Evolutionary conservation across 2,113 vertebrate genomes (phyloP), one percentile per base, ranked within the genome.

Genomic region (Vicugna pacos): DNA sequence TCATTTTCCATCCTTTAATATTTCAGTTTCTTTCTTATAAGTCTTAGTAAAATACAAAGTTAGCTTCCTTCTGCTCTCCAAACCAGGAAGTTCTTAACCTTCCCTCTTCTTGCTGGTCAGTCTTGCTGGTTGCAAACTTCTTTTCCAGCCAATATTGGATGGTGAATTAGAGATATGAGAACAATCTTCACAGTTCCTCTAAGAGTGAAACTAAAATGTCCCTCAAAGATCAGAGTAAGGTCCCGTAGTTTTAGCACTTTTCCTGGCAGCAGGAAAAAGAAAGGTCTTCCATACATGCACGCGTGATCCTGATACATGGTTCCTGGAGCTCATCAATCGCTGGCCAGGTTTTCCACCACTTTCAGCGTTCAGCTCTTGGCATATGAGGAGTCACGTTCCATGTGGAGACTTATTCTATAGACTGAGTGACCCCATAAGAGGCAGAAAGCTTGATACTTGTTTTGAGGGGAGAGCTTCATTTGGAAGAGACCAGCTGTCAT

Each of bases 201-300:
- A 75, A 62, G 24, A 60, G 15, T 84, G 62, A 69, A 89, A 81
- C 22, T 2, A 1, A 22, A 89, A 64, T 8, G 32, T 75, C 52
- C 26, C 42, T 54, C 48, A 28, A 42, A 92, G 89, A 32, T 65
- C 38, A 8, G 22, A 46, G 60, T 22, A 16, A 38, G 79, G 24
- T 30, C 24, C 2, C 14, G 5, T 5, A n/a, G 30, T 60, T 85
- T 48, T 48, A 42, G 20, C 4, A 19, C 16, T 35, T 46, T 79
- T 77, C 30, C 22, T 4, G 77, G 79, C 5, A 28, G 35, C 54
- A 75, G 76, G 38, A 73, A 75, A 42, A 28, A 20, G 3, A 26
- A 62, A 75, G 12, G 30, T 19, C 35, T n/a, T 35, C 35, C 14
- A 24, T 28, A 1, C 2, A 11, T 8, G 2, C 24, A 8, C 0